Evolutionary conservation across 2,797 vertebrate species (phyloP), one percentile per base, ranked within the genome.

Genomic region (Heterohyrax brucei): DNA sequence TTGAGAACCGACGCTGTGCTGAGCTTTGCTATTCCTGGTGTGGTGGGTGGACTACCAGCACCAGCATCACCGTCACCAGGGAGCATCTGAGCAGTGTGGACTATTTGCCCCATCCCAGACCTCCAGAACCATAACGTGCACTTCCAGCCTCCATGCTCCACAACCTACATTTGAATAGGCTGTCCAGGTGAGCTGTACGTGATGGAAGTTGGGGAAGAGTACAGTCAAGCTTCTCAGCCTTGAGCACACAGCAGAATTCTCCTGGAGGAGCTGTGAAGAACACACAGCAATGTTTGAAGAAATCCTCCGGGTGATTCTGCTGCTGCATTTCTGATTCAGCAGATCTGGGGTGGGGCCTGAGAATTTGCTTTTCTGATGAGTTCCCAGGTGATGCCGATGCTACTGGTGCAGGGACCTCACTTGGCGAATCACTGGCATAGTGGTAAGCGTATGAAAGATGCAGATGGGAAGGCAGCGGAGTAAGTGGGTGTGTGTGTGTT

Each of bases 291-390:
- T 13, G 46, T 66, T 78, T 19, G 56, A 79, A 72, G 46, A 56
- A 59, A 84, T 75, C 26, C 73, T 21, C 12, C 19, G 30, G 50
- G 56, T 53, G 62, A 44, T 39, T 81, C 46, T 83, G 30, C 33
- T 50, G 30, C 46, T 56, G 81, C 39, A 78, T 44, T 76, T 79
- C 89, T 91, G 85, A 39, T 39, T 78, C 56, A 50, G 87, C 62
- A 56, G 72, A 50, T 78, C 39, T 39, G 50, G 91, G 50, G n/a
- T 39, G 80, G 70, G 10, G 68, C 56, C 64, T 10, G 18, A 81
- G 94, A 86, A 83, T 22, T 18, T 77, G 87, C 68, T 82, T 93
- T 96, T 56, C 62, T 56, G 46, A 66, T 8, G n/a, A 46, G 70
- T 48, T 82, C 78, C 62, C 84, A 22, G 84, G 64, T 5, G 53